A percentile compares a stretch with the other conserved stretches of the same genome.
Evolutionary conservation across 2,888 invertebrate species (phyloP).

Genomic region (Orthosia gothica): DNA sequence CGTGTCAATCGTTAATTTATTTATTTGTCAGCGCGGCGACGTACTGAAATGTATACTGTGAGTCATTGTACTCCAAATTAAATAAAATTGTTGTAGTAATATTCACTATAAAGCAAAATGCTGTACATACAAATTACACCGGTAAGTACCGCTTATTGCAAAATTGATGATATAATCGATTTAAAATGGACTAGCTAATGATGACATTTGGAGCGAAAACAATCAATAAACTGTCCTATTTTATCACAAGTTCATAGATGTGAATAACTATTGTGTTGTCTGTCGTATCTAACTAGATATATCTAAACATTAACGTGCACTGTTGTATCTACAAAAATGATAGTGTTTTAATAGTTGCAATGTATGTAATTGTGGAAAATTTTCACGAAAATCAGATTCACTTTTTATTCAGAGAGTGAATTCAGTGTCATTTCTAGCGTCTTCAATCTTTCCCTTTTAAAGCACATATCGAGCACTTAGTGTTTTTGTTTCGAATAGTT

Average conservation of each 20-base stretch:
- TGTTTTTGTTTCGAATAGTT: constrained; percentile 72
- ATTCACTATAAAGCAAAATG: constrained; percentile 27
- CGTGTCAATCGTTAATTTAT: constrained; percentile 65
- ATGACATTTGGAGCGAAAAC: constrained; percentile 19
- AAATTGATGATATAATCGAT: constrained; percentile 30
- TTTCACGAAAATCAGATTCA: constrained; percentile 19
- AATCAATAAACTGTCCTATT: constrained; percentile 19
- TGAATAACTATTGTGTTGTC: constrained; percentile 8
- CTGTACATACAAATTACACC: constrained; percentile 11
- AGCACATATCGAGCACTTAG: constrained; percentile 60
- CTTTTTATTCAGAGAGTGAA: constrained; percentile 15
- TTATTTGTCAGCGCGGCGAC: constrained; percentile 70
- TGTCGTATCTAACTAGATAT: constrained; percentile 8
- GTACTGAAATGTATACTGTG: constrained; percentile 64
- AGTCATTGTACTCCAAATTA: constrained; percentile 75
- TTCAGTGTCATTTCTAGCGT: constrained; percentile 8
- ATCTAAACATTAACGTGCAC: constrained; percentile 5
- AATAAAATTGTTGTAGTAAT: constrained; percentile 58
- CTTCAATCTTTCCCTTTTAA: constrained; percentile 57
- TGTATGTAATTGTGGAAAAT: constrained; percentile 23
- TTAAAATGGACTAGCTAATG: constrained; percentile 32
- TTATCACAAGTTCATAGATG: constrained; percentile 13
- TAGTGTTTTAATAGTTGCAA: constrained; percentile 15
- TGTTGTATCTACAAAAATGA: constrained; percentile 13
- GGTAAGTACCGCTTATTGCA: constrained; percentile 21